phyloP scores from a whole-genome alignment of 2,888 invertebrate genomes.

The Cataglyphis cursor region DNA sequence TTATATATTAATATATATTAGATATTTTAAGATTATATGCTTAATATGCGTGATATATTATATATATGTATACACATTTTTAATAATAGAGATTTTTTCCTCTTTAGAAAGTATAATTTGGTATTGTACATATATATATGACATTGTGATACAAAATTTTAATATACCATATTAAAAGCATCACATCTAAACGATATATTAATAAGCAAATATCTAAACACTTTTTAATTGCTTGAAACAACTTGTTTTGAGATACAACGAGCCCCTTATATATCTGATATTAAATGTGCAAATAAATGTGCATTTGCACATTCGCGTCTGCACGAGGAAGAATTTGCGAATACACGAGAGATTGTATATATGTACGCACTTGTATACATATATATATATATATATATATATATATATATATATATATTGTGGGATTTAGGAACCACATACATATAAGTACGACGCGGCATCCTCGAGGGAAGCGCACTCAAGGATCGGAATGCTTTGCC shows the following conservation, averaged over 20 bases:
- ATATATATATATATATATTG: constrained; percentile 35
- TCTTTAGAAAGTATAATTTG: neutral
- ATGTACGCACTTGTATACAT: neutral
- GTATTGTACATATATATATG: neutral
- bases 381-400: neutral
- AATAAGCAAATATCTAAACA: neutral
- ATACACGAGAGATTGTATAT: constrained; percentile 7
- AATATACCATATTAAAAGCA: neutral
- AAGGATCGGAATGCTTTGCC: constrained; percentile 82
- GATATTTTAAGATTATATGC: neutral
- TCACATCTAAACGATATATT: neutral
- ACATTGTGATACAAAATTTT: neutral
- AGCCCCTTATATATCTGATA: constrained; percentile 42
- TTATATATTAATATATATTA: neutral
- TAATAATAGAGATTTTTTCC: neutral
- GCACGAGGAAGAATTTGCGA: constrained; percentile 59
- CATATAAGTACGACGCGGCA: constrained; percentile 58
- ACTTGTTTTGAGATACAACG: constrained; percentile 16
- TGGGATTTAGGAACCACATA: constrained; percentile 49
- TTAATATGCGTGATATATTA: neutral
- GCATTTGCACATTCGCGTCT: constrained; percentile 53
- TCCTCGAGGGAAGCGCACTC: constrained; percentile 75
- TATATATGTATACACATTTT: neutral
- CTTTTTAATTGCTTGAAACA: constrained; percentile 18
- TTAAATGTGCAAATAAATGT: constrained; percentile 25